phyloP scores from a whole-genome alignment of 2,797 vertebrate species.

The Crenuchus spilurus region DNA sequence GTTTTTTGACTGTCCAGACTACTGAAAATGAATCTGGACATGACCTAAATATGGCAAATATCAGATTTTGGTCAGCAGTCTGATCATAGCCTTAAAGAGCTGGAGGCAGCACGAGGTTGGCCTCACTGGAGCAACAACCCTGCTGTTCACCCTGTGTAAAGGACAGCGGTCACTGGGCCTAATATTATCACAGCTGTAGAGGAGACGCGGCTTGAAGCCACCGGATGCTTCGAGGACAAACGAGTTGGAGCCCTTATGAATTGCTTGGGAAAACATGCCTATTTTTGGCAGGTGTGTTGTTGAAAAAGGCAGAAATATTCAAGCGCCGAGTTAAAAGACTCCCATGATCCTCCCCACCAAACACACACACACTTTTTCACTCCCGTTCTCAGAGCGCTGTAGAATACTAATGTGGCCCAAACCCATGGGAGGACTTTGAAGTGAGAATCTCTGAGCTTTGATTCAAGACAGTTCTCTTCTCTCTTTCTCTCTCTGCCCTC shows the following conservation, averaged over 20 bases:
- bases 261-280: not conserved
- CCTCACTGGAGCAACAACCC: too few species aligned
- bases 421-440: slow-evolving; percentile 62
- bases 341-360: not conserved
- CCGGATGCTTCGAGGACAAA: not conserved
- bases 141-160: not conserved
- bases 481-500: not conserved
- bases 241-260: not conserved
- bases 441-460: slow-evolving; percentile 61
- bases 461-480: slow-evolving; percentile 45
- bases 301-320: slow-evolving; percentile 11
- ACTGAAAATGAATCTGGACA: too few species aligned
- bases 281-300: slow-evolving; percentile 14
- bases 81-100: too few species aligned
- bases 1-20: too few species aligned
- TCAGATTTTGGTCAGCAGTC: too few species aligned
- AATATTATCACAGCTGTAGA: not conserved
- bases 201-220: not conserved
- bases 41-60: too few species aligned
- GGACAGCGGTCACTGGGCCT: not conserved
- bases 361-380: not conserved
- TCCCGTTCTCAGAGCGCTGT: not conserved
- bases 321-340: not conserved
- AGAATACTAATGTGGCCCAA: slow-evolving; percentile 26
- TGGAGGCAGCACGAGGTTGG: too few species aligned